A percentile compares a stretch with the other conserved stretches of the same genome.
These are phyloP conservation scores for Myrmecophaga tridactyla DNA, from an alignment of 2,113 vertebrate species.

Conservation along the genomic window DNA sequence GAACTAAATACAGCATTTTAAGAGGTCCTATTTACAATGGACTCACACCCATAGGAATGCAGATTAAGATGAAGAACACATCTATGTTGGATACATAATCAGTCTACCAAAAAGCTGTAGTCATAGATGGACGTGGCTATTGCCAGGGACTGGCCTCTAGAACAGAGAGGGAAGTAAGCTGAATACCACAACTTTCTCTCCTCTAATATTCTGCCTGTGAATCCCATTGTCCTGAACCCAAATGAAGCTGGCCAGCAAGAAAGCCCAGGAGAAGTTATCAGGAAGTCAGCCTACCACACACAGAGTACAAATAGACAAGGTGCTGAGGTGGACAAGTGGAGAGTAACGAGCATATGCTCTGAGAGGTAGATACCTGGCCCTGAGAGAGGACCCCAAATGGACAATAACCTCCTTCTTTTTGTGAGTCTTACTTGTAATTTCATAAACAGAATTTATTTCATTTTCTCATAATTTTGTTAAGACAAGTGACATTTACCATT, in stretches of 20 bases:
- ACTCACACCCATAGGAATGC: too few relatives aligned
- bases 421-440: neutral
- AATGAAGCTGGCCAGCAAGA: neutral
- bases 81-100: too few relatives aligned
- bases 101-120: neutral
- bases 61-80: too few relatives aligned
- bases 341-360: fast-evolving
- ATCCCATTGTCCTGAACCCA: neutral
- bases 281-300: neutral
- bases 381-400: neutral
- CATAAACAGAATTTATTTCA: neutral
- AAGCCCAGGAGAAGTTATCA: neutral
- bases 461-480: neutral
- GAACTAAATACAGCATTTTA: too few relatives aligned
- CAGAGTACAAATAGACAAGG: neutral
- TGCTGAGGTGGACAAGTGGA: neutral
- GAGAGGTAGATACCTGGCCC: neutral
- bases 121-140: neutral
- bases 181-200: neutral
- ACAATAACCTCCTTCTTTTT: neutral
- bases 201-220: neutral
- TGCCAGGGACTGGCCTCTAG: neutral
- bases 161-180: neutral
- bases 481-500: neutral
- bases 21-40: too few relatives aligned